These are phyloP conservation scores for Agrotis clavis DNA, from an alignment of 2,888 invertebrate species.

Conservation along the genomic window DNA sequence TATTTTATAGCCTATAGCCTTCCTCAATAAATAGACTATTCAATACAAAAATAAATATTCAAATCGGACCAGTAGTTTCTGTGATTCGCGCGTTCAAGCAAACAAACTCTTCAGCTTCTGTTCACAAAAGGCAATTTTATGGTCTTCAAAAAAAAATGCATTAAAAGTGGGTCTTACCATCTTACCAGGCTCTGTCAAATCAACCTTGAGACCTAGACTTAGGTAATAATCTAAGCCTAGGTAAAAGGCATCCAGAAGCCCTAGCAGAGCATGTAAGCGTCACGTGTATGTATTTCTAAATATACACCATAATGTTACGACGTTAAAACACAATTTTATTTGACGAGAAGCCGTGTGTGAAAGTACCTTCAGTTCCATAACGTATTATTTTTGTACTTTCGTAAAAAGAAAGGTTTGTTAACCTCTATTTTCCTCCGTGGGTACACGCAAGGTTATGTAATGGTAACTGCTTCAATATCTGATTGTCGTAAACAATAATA, in stretches of 20 bases:
- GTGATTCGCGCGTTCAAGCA: too few species aligned
- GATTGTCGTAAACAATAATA: background rate
- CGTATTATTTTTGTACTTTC: conserved; percentile 27
- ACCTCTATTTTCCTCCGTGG: conserved; percentile 11
- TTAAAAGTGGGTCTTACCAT: background rate
- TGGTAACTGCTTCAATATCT: conserved; percentile 4
- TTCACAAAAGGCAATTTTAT: too few species aligned
- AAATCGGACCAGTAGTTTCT: too few species aligned
- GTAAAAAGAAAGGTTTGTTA: conserved; percentile 13
- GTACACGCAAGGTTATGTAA: conserved; percentile 38
- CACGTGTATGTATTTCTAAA: conserved; percentile 51
- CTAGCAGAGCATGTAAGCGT: conserved; percentile 41
- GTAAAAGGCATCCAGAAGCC: conserved; percentile 60
- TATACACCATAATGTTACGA: conserved; percentile 19
- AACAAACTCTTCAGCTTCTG: too few species aligned
- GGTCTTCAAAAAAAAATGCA: conserved; percentile 5
- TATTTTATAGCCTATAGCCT: too few species aligned
- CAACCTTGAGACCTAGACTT: conserved; percentile 43
- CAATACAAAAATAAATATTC: too few species aligned
- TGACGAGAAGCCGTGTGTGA: conserved; percentile 21
- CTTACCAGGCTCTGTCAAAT: conserved; percentile 17
- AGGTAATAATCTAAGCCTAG: conserved; percentile 13
- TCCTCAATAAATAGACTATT: too few species aligned
- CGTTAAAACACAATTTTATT: conserved; percentile 19
- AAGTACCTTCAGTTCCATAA: conserved; percentile 30